phyloP scores from a whole-genome alignment of 2,113 vertebrate species.

The Toxotes jaculatrix region DNA sequence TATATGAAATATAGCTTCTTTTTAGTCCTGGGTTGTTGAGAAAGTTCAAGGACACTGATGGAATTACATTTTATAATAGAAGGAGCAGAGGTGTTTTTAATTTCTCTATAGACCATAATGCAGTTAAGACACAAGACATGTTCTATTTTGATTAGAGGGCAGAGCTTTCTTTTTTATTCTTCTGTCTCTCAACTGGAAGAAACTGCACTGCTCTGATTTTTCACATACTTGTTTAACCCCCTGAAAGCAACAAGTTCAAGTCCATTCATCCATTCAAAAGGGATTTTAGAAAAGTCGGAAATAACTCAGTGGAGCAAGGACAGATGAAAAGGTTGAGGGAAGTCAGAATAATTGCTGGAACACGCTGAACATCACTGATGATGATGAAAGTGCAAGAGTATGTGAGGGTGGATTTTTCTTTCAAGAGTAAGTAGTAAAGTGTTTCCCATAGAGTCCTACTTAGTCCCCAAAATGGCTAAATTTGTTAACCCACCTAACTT shows the following conservation, averaged over 20 bases:
- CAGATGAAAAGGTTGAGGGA: background rate
- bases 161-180: conserved; percentile 7
- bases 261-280: conserved; percentile 23
- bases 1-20: background rate
- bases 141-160: conserved; percentile 29
- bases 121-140: conserved; percentile 14
- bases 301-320: conserved; percentile 20
- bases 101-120: conserved; percentile 5
- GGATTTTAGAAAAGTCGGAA: conserved; percentile 20
- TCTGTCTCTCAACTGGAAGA: conserved; percentile 12
- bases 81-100: conserved; percentile 2
- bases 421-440: background rate
- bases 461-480: background rate
- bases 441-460: background rate
- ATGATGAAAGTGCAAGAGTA: background rate
- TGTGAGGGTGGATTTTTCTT: background rate
- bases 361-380: conserved; percentile 6
- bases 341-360: background rate
- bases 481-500: background rate
- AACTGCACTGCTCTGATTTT: background rate
- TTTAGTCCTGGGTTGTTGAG: background rate
- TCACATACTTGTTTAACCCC: background rate
- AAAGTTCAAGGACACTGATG: background rate
- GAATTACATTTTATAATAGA: background rate
- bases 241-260: conserved; percentile 15